These are phyloP conservation scores for Odontothrips loti DNA, from an alignment of 2,888 invertebrate genomes.

Conservation along the genomic window DNA sequence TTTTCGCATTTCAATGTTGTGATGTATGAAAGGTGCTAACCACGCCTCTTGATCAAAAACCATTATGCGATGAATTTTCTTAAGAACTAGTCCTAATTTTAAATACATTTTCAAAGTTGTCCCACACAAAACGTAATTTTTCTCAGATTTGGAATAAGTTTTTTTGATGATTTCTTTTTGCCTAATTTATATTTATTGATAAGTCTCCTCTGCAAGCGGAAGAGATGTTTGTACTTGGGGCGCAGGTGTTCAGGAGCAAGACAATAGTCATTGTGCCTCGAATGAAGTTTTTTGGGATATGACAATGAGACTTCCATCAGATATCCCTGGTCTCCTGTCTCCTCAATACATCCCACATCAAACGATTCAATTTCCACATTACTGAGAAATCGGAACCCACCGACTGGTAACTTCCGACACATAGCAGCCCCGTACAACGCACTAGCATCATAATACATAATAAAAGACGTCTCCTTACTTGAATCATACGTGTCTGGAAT, in stretches of 20 bases:
- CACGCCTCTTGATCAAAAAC: not conserved
- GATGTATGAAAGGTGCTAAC: not conserved
- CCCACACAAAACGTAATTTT: conserved; percentile 18
- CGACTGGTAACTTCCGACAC: not conserved
- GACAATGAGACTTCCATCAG: not conserved
- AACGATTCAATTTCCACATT: not conserved
- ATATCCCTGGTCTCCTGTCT: not conserved
- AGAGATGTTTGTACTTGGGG: not conserved
- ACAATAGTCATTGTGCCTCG: conserved; percentile 11
- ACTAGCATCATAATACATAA: not conserved
- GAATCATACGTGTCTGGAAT: not conserved
- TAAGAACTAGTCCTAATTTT: conserved; percentile 12
- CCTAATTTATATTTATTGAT: not conserved
- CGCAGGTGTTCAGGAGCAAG: not conserved
- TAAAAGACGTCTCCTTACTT: not conserved
- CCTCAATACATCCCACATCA: not conserved
- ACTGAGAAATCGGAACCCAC: not conserved
- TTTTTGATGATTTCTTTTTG: not conserved
- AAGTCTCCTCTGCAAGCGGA: not conserved
- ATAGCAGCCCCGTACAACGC: not conserved
- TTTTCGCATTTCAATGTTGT: conserved; percentile 27
- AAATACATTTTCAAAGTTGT: not conserved
- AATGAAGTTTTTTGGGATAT: conserved; percentile 13
- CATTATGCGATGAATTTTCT: conserved; percentile 28
- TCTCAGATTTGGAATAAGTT: conserved; percentile 14